Percentiles rank a stretch among this genome's conserved stretches.
These are phyloP conservation scores for Zonotrichia leucophrys DNA, from an alignment of 2,113 vertebrate genomes.

Conservation along the genomic window DNA sequence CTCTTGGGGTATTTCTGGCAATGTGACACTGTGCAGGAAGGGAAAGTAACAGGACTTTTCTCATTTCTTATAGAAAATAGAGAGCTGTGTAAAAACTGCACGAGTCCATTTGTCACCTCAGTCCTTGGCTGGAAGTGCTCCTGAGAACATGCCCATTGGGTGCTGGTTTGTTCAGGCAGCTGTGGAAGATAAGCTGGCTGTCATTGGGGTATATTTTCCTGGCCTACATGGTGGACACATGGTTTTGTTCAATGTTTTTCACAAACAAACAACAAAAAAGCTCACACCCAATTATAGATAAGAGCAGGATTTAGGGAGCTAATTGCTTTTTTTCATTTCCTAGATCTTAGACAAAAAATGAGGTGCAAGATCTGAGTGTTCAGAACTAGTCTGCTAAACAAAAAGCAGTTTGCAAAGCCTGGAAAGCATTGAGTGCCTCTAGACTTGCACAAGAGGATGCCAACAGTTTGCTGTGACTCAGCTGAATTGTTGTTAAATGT, in stretches of 20 bases:
- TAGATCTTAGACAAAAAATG: background rate
- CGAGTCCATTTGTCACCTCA: fast-evolving
- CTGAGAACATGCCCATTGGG: background rate
- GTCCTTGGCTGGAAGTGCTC: background rate
- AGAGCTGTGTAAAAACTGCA: background rate
- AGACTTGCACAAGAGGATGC: background rate
- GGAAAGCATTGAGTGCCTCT: background rate
- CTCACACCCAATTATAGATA: conserved; percentile 36
- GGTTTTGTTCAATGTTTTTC: background rate
- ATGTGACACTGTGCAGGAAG: background rate
- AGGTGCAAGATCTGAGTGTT: background rate
- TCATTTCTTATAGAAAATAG: background rate
- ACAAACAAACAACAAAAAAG: conserved; percentile 4
- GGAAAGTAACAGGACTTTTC: background rate
- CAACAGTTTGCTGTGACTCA: background rate
- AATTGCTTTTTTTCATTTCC: conserved; percentile 44
- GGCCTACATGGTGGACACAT: background rate
- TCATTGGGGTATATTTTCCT: background rate
- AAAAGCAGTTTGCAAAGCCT: background rate
- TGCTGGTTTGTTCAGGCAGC: conserved; percentile 19
- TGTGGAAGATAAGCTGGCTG: conserved; percentile 42
- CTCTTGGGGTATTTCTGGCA: background rate
- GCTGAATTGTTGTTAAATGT: background rate
- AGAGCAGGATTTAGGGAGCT: background rate
- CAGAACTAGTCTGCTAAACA: background rate